A percentile compares a stretch with the other conserved stretches of the same genome.
phyloP scores from a whole-genome alignment of 1,140 invertebrate genomes.

The Drosophila willistoni region DNA sequence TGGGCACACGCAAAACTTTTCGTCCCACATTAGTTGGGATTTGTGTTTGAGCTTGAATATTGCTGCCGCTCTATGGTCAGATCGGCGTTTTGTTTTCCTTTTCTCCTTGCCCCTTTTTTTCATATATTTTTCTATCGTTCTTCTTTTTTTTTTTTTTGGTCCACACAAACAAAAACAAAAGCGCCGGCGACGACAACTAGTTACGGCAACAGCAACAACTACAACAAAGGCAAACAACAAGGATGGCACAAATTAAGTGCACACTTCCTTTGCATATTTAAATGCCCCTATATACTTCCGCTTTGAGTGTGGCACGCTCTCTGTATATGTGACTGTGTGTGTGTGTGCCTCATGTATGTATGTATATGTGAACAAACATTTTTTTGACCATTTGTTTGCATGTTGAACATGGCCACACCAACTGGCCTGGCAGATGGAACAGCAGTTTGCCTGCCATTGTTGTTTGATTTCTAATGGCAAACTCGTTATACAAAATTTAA shows the following conservation, averaged over 20 bases:
- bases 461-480: slow-evolving; percentile 76
- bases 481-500: slow-evolving; percentile 61
- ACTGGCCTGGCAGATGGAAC: slow-evolving; percentile 20
- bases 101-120: slow-evolving; percentile 16
- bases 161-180: slow-evolving; percentile 57
- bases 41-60: slow-evolving; percentile 78
- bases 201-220: slow-evolving; percentile 32
- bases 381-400: slow-evolving; percentile 78
- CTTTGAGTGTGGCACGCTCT: slow-evolving; percentile 53
- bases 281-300: slow-evolving; percentile 81
- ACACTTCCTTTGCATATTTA: slow-evolving; percentile 81
- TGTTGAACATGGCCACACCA: slow-evolving; percentile 73
- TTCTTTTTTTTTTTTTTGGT: slow-evolving; percentile 13
- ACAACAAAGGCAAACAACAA: slow-evolving; percentile 74
- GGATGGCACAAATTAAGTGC: slow-evolving; percentile 80
- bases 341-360: slow-evolving; percentile 15
- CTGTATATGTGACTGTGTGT: slow-evolving; percentile 11
- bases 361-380: slow-evolving; percentile 64
- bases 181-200: slow-evolving; percentile 49
- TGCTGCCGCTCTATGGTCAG: slow-evolving; percentile 63
- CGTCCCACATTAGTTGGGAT: slow-evolving; percentile 78
- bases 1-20: slow-evolving; percentile 69
- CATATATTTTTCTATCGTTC: slow-evolving; percentile 18
- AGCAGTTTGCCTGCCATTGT: slow-evolving; percentile 48
- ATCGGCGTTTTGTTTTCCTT: slow-evolving; percentile 60